Evolutionary conservation across 2,888 invertebrate genomes (phyloP).

Genomic region (Acanthopleura granulata): DNA sequence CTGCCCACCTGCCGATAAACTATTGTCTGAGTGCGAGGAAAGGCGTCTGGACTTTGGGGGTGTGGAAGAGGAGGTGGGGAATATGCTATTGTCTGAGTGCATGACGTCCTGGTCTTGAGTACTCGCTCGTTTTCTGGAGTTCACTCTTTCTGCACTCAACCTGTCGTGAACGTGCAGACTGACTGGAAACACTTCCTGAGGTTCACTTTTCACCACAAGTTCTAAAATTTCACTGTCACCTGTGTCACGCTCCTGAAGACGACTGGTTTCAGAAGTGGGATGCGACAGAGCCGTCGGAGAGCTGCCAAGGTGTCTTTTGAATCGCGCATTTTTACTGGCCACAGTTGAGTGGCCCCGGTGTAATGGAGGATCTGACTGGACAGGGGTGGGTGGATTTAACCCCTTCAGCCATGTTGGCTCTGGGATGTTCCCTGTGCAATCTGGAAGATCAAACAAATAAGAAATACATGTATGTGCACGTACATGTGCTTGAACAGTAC

Average conservation of each 20-base stretch:
- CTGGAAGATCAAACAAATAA: background rate
- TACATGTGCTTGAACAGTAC: background rate
- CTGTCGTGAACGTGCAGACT: background rate
- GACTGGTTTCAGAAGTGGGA: background rate
- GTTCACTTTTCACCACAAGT: background rate
- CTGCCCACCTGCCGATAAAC: background rate
- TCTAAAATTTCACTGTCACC: background rate
- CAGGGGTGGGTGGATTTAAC: background rate
- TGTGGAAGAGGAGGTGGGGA: background rate
- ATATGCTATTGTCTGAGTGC: conserved; percentile 1
- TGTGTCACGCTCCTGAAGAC: background rate
- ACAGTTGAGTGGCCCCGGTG: background rate
- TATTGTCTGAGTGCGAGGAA: background rate
- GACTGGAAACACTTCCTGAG: background rate
- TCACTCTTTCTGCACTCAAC: background rate
- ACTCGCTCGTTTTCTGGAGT: background rate
- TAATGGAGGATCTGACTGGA: background rate
- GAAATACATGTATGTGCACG: background rate
- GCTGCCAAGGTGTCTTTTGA: background rate
- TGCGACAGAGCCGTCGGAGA: background rate
- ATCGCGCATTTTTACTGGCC: background rate
- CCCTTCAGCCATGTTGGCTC: conserved; percentile 15
- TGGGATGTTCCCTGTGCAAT: conserved; percentile 7
- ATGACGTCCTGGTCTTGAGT: background rate
- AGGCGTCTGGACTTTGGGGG: background rate